Conservation (phyloP, 2,797 vertebrate species). For the Heteromormyrus szaboi region DNA sequence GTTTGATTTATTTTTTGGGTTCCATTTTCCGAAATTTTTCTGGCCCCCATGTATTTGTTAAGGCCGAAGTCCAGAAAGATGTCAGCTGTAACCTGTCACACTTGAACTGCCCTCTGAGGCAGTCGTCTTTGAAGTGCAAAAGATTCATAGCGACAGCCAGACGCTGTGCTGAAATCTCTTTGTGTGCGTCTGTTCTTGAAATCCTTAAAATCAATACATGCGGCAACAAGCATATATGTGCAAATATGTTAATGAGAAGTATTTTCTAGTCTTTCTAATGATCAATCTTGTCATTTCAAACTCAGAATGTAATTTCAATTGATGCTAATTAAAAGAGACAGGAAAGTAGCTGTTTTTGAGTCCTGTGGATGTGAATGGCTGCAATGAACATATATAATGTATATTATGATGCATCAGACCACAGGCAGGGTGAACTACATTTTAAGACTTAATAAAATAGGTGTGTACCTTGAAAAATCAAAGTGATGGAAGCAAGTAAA, state of each 20-base stretch:
- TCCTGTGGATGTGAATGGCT: background rate
- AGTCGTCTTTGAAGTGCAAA: slow-evolving; percentile 45
- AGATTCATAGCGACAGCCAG: slow-evolving; percentile 45
- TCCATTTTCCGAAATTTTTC: background rate
- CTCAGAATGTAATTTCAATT: background rate
- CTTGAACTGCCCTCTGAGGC: slow-evolving; percentile 10
- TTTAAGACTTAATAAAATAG: slow-evolving; percentile 19
- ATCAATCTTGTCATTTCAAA: background rate
- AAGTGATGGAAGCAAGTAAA: slow-evolving; percentile 21
- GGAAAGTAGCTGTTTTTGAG: background rate
- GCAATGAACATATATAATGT: slow-evolving; percentile 34
- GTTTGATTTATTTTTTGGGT: background rate
- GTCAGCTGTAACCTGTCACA: slow-evolving; percentile 2
- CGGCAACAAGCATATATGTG: background rate
- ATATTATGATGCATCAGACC: slow-evolving; percentile 23
- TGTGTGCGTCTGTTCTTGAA: background rate
- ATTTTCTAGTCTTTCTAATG: background rate
- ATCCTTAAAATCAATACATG: background rate
- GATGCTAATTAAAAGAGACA: background rate
- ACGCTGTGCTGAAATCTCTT: slow-evolving; percentile 33
- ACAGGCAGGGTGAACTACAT: slow-evolving; percentile 25
- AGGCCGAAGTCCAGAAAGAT: background rate
- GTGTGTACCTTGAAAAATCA: slow-evolving; percentile 21
- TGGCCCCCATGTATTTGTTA: background rate
- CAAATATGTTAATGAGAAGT: background rate